These are phyloP conservation scores for Thereuonema tuberculata DNA, from an alignment of 1,140 invertebrate genomes.

Conservation along the genomic window DNA sequence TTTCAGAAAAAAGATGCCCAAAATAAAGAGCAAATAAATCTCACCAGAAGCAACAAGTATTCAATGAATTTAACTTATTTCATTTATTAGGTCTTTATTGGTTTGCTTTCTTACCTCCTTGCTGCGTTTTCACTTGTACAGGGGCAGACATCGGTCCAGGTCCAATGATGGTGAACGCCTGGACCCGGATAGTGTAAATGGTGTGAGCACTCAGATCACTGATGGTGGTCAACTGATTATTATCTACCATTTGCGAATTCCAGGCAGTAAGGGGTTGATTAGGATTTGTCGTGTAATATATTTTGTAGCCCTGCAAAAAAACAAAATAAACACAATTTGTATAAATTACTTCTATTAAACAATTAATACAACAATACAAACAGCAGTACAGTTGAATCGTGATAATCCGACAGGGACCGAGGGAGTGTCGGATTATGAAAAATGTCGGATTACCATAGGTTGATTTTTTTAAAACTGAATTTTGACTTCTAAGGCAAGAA, in stretches of 20 bases:
- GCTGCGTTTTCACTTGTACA: conserved; percentile 89
- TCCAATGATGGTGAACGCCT: conserved; percentile 79
- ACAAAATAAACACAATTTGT: background rate
- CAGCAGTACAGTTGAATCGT: no score
- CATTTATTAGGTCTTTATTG: no score
- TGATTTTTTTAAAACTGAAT: no score
- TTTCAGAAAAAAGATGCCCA: no score
- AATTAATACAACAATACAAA: background rate
- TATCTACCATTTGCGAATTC: conserved; percentile 83
- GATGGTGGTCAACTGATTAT: conserved; percentile 83
- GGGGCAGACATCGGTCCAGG: conserved; percentile 78
- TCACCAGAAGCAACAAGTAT: no score
- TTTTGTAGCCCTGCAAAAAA: conserved; percentile 77
- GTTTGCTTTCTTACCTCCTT: conserved; percentile 50
- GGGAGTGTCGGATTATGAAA: no score
- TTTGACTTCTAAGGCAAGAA: no score
- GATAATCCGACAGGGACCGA: no score
- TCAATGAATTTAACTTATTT: no score
- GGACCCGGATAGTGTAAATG: conserved; percentile 82
- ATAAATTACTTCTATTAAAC: background rate
- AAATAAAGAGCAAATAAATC: no score
- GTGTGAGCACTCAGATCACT: conserved; percentile 71
- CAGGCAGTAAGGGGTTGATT: conserved; percentile 72
- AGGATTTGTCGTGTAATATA: conserved; percentile 86
- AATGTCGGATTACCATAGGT: no score